Percentiles rank a stretch among this genome's conserved stretches.
Conservation (phyloP, 2,888 invertebrate species). For the Ellobium chinense region DNA sequence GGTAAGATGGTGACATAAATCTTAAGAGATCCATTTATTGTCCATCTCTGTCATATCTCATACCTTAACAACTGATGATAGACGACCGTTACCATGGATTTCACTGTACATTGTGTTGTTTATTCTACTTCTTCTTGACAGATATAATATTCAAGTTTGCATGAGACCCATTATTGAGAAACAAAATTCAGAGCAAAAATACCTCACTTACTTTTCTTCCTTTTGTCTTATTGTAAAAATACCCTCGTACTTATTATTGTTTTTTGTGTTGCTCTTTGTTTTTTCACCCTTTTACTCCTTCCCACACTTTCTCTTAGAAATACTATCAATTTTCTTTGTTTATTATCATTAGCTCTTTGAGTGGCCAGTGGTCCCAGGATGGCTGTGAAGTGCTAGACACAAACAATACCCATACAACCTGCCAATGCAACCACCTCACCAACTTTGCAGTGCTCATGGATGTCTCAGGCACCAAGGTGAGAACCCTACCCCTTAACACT, state of each 20-base stretch:
- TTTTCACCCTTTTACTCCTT: not conserved
- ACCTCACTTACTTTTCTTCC: no score
- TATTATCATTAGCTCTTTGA: not conserved
- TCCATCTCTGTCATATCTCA: no score
- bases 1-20: constrained; percentile 7
- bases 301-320: not conserved
- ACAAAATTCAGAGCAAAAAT: no score
- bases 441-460: constrained; percentile 78
- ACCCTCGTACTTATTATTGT: not conserved
- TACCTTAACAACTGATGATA: no score
- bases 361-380: constrained; percentile 61
- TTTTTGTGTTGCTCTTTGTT: not conserved
- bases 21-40: no score
- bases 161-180: no score
- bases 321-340: not conserved
- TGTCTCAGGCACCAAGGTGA: constrained; percentile 72
- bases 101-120: no score
- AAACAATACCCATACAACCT: constrained; percentile 70
- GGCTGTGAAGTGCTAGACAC: constrained; percentile 63
- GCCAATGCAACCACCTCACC: constrained; percentile 76
- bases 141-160: no score
- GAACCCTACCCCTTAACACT: no score
- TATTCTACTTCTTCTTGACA: no score
- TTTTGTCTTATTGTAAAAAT: no score
- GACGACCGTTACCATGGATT: no score